These are phyloP conservation scores for Amphipyra tragopoginis DNA, from an alignment of 2,888 invertebrate genomes.

Conservation along the genomic window DNA sequence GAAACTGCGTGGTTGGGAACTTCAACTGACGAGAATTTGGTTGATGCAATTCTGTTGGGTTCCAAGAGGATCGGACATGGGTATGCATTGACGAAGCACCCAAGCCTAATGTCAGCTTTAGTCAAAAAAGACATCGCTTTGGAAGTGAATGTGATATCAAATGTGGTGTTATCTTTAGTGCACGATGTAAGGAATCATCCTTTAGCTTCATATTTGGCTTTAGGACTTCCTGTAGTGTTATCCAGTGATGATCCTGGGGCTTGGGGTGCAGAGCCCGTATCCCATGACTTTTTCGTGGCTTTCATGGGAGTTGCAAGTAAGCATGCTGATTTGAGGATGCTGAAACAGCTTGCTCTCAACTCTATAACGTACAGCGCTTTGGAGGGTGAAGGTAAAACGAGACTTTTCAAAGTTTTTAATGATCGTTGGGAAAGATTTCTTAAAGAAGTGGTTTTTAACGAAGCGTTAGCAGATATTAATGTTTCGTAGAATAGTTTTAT, in stretches of 20 bases:
- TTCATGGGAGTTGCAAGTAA: slow-evolving; percentile 93
- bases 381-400: slow-evolving; percentile 65
- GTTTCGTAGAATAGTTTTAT: not conserved
- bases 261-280: slow-evolving; percentile 93
- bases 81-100: slow-evolving; percentile 93
- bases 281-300: slow-evolving; percentile 94
- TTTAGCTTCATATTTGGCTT: slow-evolving; percentile 91
- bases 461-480: slow-evolving; percentile 4
- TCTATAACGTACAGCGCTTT: slow-evolving; percentile 92
- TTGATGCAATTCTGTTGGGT: slow-evolving; percentile 94
- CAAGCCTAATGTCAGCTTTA: slow-evolving; percentile 89
- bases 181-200: slow-evolving; percentile 95
- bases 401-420: slow-evolving; percentile 67
- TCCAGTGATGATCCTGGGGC: slow-evolving; percentile 95
- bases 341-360: slow-evolving; percentile 94
- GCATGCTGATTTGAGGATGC: slow-evolving; percentile 91
- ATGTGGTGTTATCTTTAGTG: slow-evolving; percentile 92
- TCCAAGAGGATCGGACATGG: slow-evolving; percentile 95
- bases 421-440: slow-evolving; percentile 78
- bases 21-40: slow-evolving; percentile 92
- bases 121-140: slow-evolving; percentile 91
- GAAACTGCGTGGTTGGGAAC: slow-evolving; percentile 94
- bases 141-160: slow-evolving; percentile 95
- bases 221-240: slow-evolving; percentile 93
- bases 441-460: slow-evolving; percentile 59